These are phyloP conservation scores for Eurystomus glaucurus DNA, from an alignment of 2,797 vertebrate genomes.

Conservation along the genomic window DNA sequence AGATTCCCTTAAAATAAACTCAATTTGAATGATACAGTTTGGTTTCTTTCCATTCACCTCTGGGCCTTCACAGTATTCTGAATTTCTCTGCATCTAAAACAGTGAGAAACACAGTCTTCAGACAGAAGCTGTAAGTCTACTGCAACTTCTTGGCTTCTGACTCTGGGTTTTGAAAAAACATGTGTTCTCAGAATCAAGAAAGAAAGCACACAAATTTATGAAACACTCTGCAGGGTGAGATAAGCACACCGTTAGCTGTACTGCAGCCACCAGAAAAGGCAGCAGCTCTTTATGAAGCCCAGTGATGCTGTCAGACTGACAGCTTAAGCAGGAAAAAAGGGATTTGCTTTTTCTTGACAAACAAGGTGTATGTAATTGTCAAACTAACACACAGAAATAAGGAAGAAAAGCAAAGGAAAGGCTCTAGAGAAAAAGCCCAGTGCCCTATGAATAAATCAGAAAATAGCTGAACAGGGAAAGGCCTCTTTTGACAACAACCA, in stretches of 20 bases:
- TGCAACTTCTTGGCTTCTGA: not conserved
- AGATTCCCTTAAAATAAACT: not conserved
- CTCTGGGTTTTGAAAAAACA: not conserved
- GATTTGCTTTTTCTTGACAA: not conserved
- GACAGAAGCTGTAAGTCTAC: not conserved
- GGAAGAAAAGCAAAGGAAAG: not conserved
- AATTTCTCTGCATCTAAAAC: not conserved
- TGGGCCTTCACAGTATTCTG: not conserved
- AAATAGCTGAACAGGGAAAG: not conserved
- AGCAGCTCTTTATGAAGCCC: not conserved
- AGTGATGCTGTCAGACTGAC: not conserved
- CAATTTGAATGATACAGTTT: not conserved
- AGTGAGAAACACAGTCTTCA: not conserved
- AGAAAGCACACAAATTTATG: not conserved
- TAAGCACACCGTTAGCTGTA: not conserved
- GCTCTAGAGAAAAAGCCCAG: not conserved
- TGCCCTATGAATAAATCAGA: not conserved
- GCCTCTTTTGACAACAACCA: not conserved
- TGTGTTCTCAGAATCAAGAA: not conserved
- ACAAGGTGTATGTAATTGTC: not conserved
- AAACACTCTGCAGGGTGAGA: not conserved
- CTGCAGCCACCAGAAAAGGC: not conserved
- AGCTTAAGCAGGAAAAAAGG: not conserved
- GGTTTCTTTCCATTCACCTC: not conserved
- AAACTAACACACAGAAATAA: not conserved